Evolutionary conservation across 2,888 invertebrate species (phyloP).

Genomic region (Plebejus melissa): DNA sequence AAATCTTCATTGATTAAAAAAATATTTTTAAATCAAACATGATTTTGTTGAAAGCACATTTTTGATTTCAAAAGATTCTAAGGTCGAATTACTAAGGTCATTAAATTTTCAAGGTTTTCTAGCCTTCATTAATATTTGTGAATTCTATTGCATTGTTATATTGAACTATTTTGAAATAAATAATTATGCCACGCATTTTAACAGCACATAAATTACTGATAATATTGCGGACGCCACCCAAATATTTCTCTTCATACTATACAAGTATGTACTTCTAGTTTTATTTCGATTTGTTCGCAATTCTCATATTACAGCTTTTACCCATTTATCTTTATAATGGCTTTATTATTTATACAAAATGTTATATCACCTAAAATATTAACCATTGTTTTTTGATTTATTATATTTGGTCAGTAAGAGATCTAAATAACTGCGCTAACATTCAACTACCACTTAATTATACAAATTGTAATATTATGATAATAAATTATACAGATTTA

Average conservation of each 20-base stretch:
- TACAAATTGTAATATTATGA: slow-evolving; percentile 74
- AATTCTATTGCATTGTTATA: neutral
- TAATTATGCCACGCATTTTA: too few species aligned
- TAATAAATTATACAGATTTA: slow-evolving; percentile 46
- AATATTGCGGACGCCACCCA: neutral
- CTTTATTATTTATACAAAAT: slow-evolving; percentile 8
- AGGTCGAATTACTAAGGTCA: neutral
- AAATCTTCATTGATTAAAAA: too few species aligned
- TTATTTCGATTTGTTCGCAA: neutral
- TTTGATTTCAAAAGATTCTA: neutral
- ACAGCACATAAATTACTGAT: too few species aligned
- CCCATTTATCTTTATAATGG: neutral
- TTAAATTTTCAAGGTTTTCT: neutral
- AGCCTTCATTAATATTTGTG: neutral
- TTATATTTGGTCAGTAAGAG: slow-evolving; percentile 7
- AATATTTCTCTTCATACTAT: neutral
- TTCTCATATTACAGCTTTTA: neutral
- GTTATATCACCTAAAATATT: neutral
- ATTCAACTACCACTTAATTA: slow-evolving; percentile 65
- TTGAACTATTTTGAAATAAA: too few species aligned
- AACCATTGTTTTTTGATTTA: slow-evolving; percentile 29
- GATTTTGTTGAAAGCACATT: too few species aligned
- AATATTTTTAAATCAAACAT: too few species aligned
- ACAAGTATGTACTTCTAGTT: neutral
- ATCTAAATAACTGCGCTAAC: slow-evolving; percentile 50